Conservation (phyloP, 1,140 invertebrate genomes). For the Diorhabda sublineata region DNA sequence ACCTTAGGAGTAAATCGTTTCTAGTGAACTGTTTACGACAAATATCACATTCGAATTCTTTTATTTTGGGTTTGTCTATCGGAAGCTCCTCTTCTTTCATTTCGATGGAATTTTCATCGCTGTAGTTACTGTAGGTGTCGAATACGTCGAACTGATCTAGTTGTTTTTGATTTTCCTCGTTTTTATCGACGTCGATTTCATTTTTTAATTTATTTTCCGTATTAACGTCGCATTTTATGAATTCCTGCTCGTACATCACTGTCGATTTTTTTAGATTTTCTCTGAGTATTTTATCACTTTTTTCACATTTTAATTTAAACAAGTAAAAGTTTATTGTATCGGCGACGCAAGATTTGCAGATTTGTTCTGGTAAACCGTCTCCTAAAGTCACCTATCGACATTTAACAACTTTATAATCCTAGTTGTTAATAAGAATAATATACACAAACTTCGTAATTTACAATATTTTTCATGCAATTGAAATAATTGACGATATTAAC, state of each 20-base stretch:
- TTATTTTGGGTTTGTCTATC: constrained; percentile 17
- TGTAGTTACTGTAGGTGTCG: constrained; percentile 14
- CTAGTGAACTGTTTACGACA: constrained; percentile 41
- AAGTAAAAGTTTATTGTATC: constrained; percentile 59
- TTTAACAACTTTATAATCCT: too few relatives aligned
- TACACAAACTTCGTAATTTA: constrained; percentile 6
- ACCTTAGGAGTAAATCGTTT: constrained; percentile 33
- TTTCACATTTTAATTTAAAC: constrained; percentile 61
- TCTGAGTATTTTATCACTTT: constrained; percentile 54
- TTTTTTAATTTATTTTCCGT: constrained; percentile 4
- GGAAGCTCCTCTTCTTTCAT: constrained; percentile 17
- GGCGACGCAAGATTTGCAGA: constrained; percentile 57
- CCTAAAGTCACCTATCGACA: constrained; percentile 49
- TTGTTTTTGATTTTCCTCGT: constrained; percentile 21
- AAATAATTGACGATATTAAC: constrained; percentile 15
- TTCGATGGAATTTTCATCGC: constrained; percentile 13
- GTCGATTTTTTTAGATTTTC: constrained; percentile 49
- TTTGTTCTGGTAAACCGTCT: constrained; percentile 60
- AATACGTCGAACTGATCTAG: constrained; percentile 22
- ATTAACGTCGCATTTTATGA: not conserved
- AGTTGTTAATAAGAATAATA: too few relatives aligned
- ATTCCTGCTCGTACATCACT: constrained; percentile 12
- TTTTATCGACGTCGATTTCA: constrained; percentile 11
- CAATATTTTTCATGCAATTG: too few relatives aligned
- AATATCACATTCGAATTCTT: constrained; percentile 38